Base-by-base conservation (phyloP, 2,113 vertebrate species). In the Oceanites oceanicus region DNA sequence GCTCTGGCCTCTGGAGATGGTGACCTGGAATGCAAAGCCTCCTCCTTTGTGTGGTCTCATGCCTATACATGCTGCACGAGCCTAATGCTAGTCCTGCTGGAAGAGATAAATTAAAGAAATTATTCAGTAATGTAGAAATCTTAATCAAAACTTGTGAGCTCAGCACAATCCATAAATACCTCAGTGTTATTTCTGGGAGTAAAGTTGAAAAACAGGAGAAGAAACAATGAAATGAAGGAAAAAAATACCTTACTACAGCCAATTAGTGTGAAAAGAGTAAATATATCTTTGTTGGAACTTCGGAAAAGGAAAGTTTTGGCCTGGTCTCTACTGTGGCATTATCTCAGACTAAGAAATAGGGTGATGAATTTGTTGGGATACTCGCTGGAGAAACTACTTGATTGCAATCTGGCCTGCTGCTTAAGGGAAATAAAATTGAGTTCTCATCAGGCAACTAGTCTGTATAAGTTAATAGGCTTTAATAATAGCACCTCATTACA, bases 401-500 rank as follows among this genome's bases (percentile, higher is more conserved):
- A 98, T 97, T 98, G 94, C 96, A 94, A 94, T 98, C 97, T 98
- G 97, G 97, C 94, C 79, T 96, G 66, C 78, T 91, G 87, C 83
- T 96, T 92, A 81, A 97, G 87, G 92, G 96, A 97, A 97, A 96
- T 96, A 95, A 94, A 97, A 93, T 45, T 93, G 87, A 90, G 86
- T 97, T 96, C 96, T 97, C 97, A 96, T 95, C 95, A 93, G 80
- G 94, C 91, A 97, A 92, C 80, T 91, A 95, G 77, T n/a, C 79
- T 95, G 83, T 92, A 92, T 96, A 97, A 97, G 87, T 96, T 96
- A 97, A 97, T 95, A 94, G 83, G 93, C 90, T 97, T 97, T 97
- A 97, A 96, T 97, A 97, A 96, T 93, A 97, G 65, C 97, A 97
- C 96, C 86, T 98, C 97, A 95, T 98, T 97, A 97, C 72, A 73